Conservation (phyloP, 2,888 invertebrate genomes). For the Phengaris alcon region DNA sequence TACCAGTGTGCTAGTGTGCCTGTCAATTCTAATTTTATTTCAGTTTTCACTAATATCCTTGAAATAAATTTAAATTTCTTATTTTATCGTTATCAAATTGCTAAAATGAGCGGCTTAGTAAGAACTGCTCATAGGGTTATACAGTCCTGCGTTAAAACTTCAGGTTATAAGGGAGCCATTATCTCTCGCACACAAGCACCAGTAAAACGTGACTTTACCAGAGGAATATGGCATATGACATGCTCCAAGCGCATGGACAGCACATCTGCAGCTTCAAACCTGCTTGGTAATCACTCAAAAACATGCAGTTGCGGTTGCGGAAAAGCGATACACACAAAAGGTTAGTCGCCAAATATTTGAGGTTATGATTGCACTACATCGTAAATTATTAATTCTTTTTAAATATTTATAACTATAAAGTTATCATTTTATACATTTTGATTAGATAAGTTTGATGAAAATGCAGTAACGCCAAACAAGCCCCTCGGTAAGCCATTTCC, state of each 20-base stretch:
- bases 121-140: slow-evolving; percentile 79
- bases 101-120: slow-evolving; percentile 84
- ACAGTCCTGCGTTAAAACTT: slow-evolving; percentile 62
- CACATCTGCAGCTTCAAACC: slow-evolving; percentile 51
- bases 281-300: slow-evolving; percentile 79
- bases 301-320: slow-evolving; percentile 85
- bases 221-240: slow-evolving; percentile 87
- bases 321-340: slow-evolving; percentile 84
- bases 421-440: slow-evolving; percentile 7
- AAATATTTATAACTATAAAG: not conserved
- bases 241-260: slow-evolving; percentile 65
- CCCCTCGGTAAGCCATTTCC: slow-evolving; percentile 61
- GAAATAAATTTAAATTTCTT: not conserved
- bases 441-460: slow-evolving; percentile 56
- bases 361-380: slow-evolving; percentile 60
- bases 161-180: slow-evolving; percentile 58
- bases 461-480: slow-evolving; percentile 48
- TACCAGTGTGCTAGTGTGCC: slow-evolving; percentile 9
- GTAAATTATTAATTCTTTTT: slow-evolving; percentile 32
- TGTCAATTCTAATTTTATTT: not conserved
- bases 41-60: not conserved
- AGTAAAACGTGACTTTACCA: slow-evolving; percentile 82
- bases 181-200: slow-evolving; percentile 63
- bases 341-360: slow-evolving; percentile 60
- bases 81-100: slow-evolving; percentile 15